Evolutionary conservation across 2,888 invertebrate genomes (phyloP).

Genomic region (Phaedon cochleariae): DNA sequence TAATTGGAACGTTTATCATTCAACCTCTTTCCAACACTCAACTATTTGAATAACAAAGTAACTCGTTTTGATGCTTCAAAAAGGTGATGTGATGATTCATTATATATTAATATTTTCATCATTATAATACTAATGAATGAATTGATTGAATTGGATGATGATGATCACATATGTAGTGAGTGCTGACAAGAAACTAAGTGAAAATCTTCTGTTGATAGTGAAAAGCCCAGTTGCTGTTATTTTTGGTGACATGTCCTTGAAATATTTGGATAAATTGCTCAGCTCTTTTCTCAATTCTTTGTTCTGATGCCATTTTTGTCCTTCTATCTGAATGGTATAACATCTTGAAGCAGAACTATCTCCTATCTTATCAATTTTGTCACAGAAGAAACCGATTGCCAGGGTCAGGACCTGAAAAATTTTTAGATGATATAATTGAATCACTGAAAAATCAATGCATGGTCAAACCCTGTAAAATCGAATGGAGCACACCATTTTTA

Average conservation of each 20-base stretch:
- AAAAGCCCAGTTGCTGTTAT: not conserved
- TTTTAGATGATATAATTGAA: too few species aligned
- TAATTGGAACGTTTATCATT: too few species aligned
- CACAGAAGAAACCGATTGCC: not conserved
- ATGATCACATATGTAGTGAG: not conserved
- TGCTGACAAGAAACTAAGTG: not conserved
- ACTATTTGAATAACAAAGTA: too few species aligned
- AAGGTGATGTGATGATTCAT: too few species aligned
- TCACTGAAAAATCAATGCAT: too few species aligned
- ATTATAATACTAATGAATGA: too few species aligned
- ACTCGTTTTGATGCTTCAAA: too few species aligned
- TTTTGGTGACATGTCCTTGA: constrained; percentile 2
- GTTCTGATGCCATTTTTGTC: not conserved
- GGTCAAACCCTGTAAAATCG: too few species aligned
- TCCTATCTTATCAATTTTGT: not conserved
- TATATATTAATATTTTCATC: not conserved
- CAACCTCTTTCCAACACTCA: too few species aligned
- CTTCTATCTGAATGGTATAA: not conserved
- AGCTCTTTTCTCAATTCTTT: not conserved
- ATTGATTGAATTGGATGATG: not conserved
- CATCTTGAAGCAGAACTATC: not conserved
- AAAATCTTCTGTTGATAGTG: not conserved
- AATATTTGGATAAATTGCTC: not conserved
- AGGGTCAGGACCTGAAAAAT: not conserved
- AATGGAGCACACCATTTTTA: too few species aligned